A percentile compares a stretch with the other conserved stretches of the same genome.
phyloP scores from a whole-genome alignment of 1,140 invertebrate genomes.

The Elymnias hypermnestra region DNA sequence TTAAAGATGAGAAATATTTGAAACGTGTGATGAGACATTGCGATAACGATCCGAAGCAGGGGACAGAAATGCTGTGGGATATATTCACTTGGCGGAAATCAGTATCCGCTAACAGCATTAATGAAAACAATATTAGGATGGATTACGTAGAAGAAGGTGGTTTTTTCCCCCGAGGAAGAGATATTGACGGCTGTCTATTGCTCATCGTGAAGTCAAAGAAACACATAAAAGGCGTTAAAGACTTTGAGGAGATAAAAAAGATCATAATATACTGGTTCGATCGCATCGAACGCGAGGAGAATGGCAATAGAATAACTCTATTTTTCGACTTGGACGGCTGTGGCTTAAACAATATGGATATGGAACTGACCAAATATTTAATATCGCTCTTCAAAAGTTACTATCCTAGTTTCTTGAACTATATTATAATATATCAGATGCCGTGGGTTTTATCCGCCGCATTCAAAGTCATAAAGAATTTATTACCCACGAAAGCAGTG shows the following conservation, averaged over 20 bases:
- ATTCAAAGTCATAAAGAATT: constrained; percentile 94
- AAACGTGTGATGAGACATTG: constrained; percentile 49
- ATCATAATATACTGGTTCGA: constrained; percentile 94
- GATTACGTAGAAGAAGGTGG: constrained; percentile 87
- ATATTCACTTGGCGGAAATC: constrained; percentile 90
- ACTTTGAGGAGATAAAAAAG: constrained; percentile 85
- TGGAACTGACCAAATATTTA: constrained; percentile 90
- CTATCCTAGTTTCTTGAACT: constrained; percentile 93
- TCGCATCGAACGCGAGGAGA: constrained; percentile 85
- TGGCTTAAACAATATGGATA: constrained; percentile 91
- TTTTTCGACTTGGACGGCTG: constrained; percentile 94
- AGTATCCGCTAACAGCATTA: constrained; percentile 86
- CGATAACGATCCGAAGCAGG: constrained; percentile 49
- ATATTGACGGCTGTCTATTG: constrained; percentile 87
- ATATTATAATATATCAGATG: constrained; percentile 95
- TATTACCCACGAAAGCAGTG: constrained; percentile 91
- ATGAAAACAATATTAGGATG: constrained; percentile 80
- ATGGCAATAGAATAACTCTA: constrained; percentile 87
- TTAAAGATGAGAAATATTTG: constrained; percentile 65
- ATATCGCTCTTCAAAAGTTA: constrained; percentile 92
- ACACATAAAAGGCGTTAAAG: constrained; percentile 84
- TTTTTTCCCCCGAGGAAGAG: constrained; percentile 84
- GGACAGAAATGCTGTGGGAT: constrained; percentile 88
- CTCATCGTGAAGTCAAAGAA: constrained; percentile 87
- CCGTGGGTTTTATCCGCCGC: constrained; percentile 96